Percentiles rank a stretch among this genome's conserved stretches.
Conservation (phyloP, 2,888 invertebrate species). For the Chironomus tentans region DNA sequence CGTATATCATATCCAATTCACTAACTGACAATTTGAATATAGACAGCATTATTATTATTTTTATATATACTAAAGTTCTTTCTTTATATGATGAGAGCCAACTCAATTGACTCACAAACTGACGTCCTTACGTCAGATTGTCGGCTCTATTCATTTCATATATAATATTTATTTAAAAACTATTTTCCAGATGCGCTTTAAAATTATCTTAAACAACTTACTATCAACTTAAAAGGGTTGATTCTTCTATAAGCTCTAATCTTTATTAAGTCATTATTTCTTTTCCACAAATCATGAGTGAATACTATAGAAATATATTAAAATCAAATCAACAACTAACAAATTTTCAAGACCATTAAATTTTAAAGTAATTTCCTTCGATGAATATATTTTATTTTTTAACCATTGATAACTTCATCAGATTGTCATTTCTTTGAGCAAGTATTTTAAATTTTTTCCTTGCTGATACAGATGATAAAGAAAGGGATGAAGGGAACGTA, state of each 20-base stretch:
- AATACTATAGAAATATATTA: neutral
- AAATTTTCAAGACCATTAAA: conserved; percentile 25
- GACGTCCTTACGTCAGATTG: no score
- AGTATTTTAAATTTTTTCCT: neutral
- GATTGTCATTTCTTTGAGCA: neutral
- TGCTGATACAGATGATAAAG: neutral
- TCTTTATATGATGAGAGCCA: no score
- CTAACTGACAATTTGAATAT: no score
- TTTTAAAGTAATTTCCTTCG: conserved; percentile 23
- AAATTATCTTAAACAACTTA: no score
- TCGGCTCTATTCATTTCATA: neutral
- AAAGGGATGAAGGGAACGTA: neutral
- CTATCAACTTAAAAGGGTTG: no score
- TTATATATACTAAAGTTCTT: no score
- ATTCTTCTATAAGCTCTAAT: neutral
- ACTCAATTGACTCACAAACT: no score
- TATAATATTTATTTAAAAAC: neutral
- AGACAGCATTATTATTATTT: no score
- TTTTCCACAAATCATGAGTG: neutral
- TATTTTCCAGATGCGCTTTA: no score
- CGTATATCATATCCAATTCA: no score
- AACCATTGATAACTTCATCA: conserved; percentile 7
- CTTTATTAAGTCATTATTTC: conserved; percentile 21
- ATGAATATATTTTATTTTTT: neutral
- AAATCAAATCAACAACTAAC: conserved; percentile 10